Evolutionary conservation across 2,888 invertebrate genomes (phyloP), one percentile per base, ranked within the genome.

Genomic region (Tenthredo notha): DNA sequence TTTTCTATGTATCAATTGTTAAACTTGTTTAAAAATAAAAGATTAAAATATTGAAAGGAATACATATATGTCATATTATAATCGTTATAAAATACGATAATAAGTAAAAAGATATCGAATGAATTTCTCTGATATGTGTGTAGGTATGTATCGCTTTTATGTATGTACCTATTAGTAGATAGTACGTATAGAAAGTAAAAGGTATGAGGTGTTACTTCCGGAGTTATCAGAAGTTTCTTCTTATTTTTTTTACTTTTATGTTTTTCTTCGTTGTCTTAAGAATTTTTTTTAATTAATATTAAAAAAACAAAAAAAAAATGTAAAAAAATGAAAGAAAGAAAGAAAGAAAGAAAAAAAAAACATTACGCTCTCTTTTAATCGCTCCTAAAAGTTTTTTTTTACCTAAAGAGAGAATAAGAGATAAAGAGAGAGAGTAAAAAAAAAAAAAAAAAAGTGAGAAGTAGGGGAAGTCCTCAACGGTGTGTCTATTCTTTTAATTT

Each of bases 401-500:
- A 70, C 33, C 70, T n/a, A 40, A 70, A 70, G 70, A 70, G 18
- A 18, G 40, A 29, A 70, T 18, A n/a, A 33, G 33, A 70, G 18
- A 74, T 40, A 85, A 85, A 85, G 75, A 33, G 72, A 47, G 61
- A 40, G 15, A 43, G 37, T 43, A 2, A 37, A 37, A 9, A n/a
- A 37, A 78, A 78, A 25, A 77, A 25, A 77, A 9, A 84, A 21
- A 29, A 83, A 65, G 54, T 43, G 18, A 75, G 65, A 50, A 85
- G 43, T 47, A 29, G 70, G n/a, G 33, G 37, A 65, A 40, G 78
- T 25, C 37, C 37, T 37, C 37, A 83, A 75, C 77, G 74, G 82
- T 75, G 78, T 47, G 78, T 78, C 78, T 78, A 78, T 78, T 78
- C 78, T 78, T 78, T 78, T 78, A 78, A 78, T 78, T 77, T 47